Evolutionary conservation across 2,797 vertebrate genomes (phyloP).

Genomic region (Tolypeutes matacus): DNA sequence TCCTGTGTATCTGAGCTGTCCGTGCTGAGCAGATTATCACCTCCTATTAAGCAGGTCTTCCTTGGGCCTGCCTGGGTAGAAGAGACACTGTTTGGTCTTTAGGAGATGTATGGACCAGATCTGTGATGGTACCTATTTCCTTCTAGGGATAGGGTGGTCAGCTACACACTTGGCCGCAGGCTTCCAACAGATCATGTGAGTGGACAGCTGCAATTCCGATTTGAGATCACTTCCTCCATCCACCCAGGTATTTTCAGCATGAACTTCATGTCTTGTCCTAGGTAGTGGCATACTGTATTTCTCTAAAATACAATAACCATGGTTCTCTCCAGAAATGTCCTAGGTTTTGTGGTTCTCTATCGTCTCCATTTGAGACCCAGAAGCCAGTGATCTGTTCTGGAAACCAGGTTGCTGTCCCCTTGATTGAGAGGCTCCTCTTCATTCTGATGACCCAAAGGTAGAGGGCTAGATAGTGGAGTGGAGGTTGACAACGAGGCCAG

Average conservation of each 20-base stretch:
- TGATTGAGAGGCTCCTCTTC: conserved; percentile 26
- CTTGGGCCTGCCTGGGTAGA: neutral
- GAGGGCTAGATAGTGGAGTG: neutral
- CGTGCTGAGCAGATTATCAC: neutral
- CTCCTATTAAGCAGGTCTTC: neutral
- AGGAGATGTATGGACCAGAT: neutral
- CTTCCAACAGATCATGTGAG: conserved; percentile 98
- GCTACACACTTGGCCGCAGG: conserved; percentile 95
- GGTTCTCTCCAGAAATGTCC: conserved; percentile 25
- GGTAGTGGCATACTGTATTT: neutral
- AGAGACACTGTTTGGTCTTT: neutral
- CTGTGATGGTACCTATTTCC: conserved; percentile 84
- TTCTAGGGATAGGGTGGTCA: conserved; percentile 96
- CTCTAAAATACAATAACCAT: conserved; percentile 51
- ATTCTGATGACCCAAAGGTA: conserved; percentile 25
- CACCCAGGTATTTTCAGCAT: conserved; percentile 92
- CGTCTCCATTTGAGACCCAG: conserved; percentile 25
- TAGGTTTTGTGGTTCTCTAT: conserved; percentile 45
- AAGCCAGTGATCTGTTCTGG: conserved; percentile 42
- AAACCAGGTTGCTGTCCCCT: conserved; percentile 23
- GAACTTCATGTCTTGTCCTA: conserved; percentile 52
- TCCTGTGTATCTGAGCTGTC: neutral
- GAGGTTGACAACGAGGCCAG: neutral
- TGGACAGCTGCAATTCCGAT: conserved; percentile 97
- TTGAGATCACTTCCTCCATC: conserved; percentile 96